These are phyloP conservation scores for Protosalanx chinensis DNA, from an alignment of 2,797 vertebrate species.

Conservation along the genomic window DNA sequence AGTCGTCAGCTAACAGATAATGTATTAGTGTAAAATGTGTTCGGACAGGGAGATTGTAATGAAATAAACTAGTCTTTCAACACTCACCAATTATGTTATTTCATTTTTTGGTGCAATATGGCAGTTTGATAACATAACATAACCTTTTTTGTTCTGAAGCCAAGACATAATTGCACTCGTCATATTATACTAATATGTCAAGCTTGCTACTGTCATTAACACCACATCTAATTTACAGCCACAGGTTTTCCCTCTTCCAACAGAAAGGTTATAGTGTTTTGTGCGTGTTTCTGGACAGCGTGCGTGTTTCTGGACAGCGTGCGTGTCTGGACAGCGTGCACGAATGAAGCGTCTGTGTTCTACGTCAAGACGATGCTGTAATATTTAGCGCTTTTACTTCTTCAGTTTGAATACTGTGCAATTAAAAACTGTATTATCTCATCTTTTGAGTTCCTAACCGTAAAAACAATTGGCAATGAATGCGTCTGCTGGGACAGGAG, in stretches of 20 bases:
- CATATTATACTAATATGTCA: background rate
- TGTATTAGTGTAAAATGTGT: background rate
- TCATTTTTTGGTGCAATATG: background rate
- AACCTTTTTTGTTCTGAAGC: background rate
- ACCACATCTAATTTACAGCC: background rate
- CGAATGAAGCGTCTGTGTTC: background rate
- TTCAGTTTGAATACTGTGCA: background rate
- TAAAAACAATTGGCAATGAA: constrained; percentile 68
- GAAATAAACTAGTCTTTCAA: background rate
- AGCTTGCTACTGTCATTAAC: background rate
- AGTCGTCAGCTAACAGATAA: too few relatives aligned
- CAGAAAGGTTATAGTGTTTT: too few relatives aligned
- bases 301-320: background rate
- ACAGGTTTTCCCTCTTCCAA: too few relatives aligned
- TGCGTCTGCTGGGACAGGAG: constrained; percentile 85
- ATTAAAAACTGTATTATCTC: background rate
- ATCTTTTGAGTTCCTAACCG: background rate
- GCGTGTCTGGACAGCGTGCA: background rate
- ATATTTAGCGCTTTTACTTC: background rate
- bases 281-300: background rate
- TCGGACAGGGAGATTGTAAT: background rate
- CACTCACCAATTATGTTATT: background rate
- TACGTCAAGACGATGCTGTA: too few relatives aligned
- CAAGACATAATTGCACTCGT: background rate
- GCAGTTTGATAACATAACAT: background rate